Evolutionary conservation across 2,113 vertebrate genomes (phyloP).

Genomic region (Chionodraco myersi): DNA sequence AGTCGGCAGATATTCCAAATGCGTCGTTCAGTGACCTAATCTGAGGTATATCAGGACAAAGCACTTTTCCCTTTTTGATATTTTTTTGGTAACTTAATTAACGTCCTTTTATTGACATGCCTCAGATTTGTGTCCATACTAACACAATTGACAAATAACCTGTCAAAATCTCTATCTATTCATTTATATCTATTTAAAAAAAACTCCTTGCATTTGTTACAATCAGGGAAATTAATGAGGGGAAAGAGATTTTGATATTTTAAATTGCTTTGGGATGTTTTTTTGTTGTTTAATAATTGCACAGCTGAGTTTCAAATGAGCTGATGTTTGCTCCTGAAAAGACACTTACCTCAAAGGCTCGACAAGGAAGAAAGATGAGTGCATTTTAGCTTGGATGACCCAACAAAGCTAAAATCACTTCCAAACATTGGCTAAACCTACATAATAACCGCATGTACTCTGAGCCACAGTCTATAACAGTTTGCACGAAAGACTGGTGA

Average conservation of each 20-base stretch:
- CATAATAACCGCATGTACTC: slow-evolving; percentile 27
- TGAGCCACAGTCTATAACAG: slow-evolving; percentile 42
- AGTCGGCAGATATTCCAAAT: slow-evolving; percentile 73
- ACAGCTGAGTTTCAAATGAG: slow-evolving; percentile 81
- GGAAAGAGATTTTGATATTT: slow-evolving; percentile 72
- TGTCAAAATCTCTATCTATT: slow-evolving; percentile 65
- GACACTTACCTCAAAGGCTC: slow-evolving; percentile 46
- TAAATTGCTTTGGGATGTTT: slow-evolving; percentile 59
- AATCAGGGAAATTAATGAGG: slow-evolving; percentile 78
- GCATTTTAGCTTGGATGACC: slow-evolving; percentile 4
- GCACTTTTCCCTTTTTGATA: slow-evolving; percentile 80
- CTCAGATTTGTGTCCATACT: slow-evolving; percentile 72
- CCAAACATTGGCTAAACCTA: neutral
- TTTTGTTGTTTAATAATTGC: slow-evolving; percentile 73
- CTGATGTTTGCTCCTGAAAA: slow-evolving; percentile 74
- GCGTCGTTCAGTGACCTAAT: slow-evolving; percentile 68
- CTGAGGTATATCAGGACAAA: slow-evolving; percentile 78
- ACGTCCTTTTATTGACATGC: slow-evolving; percentile 54
- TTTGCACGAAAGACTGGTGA: slow-evolving; percentile 70
- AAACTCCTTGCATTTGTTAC: slow-evolving; percentile 78
- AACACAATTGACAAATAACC: slow-evolving; percentile 33
- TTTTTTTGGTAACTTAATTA: slow-evolving; percentile 49
- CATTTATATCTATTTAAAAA: slow-evolving; percentile 76
- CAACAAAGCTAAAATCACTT: neutral
- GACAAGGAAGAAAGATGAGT: neutral